A percentile compares a stretch with the other conserved stretches of the same genome.
Conservation (phyloP, 2,797 vertebrate genomes). For the Falco novaeseelandiae region DNA sequence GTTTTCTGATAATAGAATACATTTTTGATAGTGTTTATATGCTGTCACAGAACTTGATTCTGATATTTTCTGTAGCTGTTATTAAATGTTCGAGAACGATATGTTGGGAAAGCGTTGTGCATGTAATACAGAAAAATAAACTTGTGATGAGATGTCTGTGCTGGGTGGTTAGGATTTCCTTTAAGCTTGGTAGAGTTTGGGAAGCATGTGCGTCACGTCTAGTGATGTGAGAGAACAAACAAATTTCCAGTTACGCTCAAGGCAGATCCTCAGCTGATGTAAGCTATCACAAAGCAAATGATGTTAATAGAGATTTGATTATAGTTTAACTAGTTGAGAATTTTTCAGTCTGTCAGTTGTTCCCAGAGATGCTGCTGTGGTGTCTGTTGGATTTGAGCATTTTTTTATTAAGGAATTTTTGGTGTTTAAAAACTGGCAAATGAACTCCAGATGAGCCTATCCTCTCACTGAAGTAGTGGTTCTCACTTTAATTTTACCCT, state of each 20-base stretch:
- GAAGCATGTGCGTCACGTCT: background rate
- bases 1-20: slow-evolving; percentile 38
- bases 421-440: background rate
- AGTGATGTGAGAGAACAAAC: background rate
- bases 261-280: background rate
- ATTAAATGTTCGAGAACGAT: background rate
- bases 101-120: background rate
- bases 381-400: background rate
- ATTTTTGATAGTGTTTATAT: slow-evolving; percentile 56
- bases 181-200: background rate
- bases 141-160: background rate
- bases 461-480: background rate
- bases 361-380: background rate
- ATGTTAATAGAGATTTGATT: background rate
- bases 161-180: rapidly evolving
- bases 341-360: background rate
- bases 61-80: slow-evolving; percentile 22
- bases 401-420: background rate
- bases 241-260: background rate
- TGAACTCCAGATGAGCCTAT: background rate
- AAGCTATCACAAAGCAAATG: background rate
- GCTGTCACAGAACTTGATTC: slow-evolving; percentile 27
- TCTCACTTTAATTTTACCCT: background rate
- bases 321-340: background rate
- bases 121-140: background rate